Conservation (phyloP, 1,140 invertebrate species). For the Aradophagus sp. region DNA sequence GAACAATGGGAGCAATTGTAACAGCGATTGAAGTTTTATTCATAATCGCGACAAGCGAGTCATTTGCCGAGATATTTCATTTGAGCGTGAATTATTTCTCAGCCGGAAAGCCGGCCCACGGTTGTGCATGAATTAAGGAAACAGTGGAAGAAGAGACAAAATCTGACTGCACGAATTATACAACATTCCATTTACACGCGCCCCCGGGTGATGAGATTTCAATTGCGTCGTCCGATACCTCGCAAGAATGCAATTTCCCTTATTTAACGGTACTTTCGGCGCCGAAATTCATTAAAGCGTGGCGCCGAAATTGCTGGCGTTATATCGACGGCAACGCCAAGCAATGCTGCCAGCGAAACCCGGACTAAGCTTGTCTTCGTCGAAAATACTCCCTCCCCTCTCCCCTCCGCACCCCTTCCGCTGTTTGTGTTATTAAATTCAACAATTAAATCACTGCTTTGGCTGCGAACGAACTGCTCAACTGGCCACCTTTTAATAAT, state of each 20-base stretch:
- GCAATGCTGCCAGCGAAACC: slow-evolving; percentile 2
- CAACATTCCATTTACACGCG: slow-evolving; percentile 28
- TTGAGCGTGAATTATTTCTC: slow-evolving; percentile 19
- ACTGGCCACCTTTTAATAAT: no score
- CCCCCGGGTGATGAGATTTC: slow-evolving; percentile 17
- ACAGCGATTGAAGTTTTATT: no score
- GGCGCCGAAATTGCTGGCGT: slow-evolving; percentile 3
- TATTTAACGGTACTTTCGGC: slow-evolving; percentile 21
- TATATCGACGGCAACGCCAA: slow-evolving; percentile 5
- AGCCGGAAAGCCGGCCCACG: not conserved
- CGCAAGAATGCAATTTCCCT: slow-evolving; percentile 24
- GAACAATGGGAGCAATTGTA: no score
- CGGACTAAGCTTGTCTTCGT: slow-evolving; percentile 11
- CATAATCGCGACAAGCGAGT: slow-evolving; percentile 1
- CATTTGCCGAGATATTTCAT: slow-evolving; percentile 11
- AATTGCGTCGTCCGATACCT: slow-evolving; percentile 14
- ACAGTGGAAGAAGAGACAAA: slow-evolving; percentile 9
- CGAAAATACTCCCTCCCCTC: no score
- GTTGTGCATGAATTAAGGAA: slow-evolving; percentile 19
- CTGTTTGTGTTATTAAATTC: no score
- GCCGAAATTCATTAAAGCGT: slow-evolving; percentile 24
- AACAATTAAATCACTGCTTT: no score
- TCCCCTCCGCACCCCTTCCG: no score
- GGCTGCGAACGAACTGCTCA: no score
- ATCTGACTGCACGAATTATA: slow-evolving; percentile 21